These are phyloP conservation scores for Epizoanthus illoricatus DNA, from an alignment of 92 coral and sea anemone species.

Conservation along the genomic window DNA sequence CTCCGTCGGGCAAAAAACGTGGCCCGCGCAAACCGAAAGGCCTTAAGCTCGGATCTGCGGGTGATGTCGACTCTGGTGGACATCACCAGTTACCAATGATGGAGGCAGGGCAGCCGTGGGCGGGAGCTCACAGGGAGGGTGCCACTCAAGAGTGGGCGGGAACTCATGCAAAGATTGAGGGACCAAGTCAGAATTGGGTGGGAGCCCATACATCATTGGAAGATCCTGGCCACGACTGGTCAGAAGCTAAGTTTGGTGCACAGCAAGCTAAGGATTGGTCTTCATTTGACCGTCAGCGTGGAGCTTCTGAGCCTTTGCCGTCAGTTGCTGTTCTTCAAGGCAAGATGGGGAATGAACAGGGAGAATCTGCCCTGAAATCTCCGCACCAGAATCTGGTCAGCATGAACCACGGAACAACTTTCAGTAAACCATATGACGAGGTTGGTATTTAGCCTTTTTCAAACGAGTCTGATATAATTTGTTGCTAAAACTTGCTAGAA, in stretches of 20 bases:
- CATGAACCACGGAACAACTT: conserved; percentile 24
- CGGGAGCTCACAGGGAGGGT: conserved; percentile 21
- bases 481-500: too few relatives aligned
- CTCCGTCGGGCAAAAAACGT: conserved; percentile 65
- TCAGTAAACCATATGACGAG: conserved; percentile 29
- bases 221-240: conserved; percentile 26
- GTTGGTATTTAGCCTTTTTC: background rate
- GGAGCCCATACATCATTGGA: conserved; percentile 6
- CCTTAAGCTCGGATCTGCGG: conserved; percentile 98
- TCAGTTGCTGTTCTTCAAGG: conserved; percentile 24
- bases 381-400: conserved; percentile 1
- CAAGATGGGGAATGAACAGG: conserved; percentile 12
- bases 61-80: conserved; percentile 77
- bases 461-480: background rate
- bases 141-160: conserved; percentile 5
- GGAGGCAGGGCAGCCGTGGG: conserved; percentile 38
- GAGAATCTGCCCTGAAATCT: background rate
- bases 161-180: background rate
- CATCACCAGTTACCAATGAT: conserved; percentile 26
- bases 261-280: conserved; percentile 25
- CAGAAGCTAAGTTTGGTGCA: conserved; percentile 24
- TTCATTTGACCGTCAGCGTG: conserved; percentile 23
- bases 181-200: conserved; percentile 23
- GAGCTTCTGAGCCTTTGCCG: conserved; percentile 7
- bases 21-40: conserved; percentile 90